Percentiles rank a stretch among this genome's conserved stretches.
Evolutionary conservation across 2,797 vertebrate genomes (phyloP).

Genomic region (Okamejei kenojei): DNA sequence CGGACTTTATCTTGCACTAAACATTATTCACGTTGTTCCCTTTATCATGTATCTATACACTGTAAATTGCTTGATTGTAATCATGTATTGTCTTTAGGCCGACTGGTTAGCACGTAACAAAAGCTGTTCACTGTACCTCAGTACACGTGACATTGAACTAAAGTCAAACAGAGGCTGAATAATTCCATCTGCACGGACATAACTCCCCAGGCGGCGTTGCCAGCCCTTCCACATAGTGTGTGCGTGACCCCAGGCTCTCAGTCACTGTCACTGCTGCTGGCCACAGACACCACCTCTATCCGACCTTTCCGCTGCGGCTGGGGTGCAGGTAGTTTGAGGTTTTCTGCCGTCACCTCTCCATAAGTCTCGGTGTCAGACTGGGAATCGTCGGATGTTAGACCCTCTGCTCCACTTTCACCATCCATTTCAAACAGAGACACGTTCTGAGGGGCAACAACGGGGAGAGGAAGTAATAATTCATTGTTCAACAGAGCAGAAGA

Average conservation of each 20-base stretch:
- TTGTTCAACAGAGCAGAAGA: neutral
- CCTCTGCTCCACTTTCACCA: slow-evolving; percentile 53
- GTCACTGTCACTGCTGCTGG: slow-evolving; percentile 42
- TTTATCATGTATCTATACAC: no score
- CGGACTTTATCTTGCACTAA: no score
- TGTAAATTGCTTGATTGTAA: no score
- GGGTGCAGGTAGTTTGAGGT: slow-evolving; percentile 67
- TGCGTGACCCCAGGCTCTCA: neutral
- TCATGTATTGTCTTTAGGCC: no score
- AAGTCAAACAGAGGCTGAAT: neutral
- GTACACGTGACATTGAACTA: no score
- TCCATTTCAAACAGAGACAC: slow-evolving; percentile 77
- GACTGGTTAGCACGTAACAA: no score
- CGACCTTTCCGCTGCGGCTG: slow-evolving; percentile 56
- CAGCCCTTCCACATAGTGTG: neutral
- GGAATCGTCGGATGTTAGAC: slow-evolving; percentile 48
- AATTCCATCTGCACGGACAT: neutral
- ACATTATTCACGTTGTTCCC: no score
- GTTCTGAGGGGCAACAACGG: slow-evolving; percentile 58
- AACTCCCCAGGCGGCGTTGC: neutral
- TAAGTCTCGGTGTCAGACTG: slow-evolving; percentile 54
- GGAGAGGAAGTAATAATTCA: neutral
- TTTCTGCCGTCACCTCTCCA: slow-evolving; percentile 60
- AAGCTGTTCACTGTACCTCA: no score
- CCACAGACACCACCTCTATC: slow-evolving; percentile 65